Base-by-base conservation (phyloP, 2,888 invertebrate genomes). In the Arge pagana region DNA sequence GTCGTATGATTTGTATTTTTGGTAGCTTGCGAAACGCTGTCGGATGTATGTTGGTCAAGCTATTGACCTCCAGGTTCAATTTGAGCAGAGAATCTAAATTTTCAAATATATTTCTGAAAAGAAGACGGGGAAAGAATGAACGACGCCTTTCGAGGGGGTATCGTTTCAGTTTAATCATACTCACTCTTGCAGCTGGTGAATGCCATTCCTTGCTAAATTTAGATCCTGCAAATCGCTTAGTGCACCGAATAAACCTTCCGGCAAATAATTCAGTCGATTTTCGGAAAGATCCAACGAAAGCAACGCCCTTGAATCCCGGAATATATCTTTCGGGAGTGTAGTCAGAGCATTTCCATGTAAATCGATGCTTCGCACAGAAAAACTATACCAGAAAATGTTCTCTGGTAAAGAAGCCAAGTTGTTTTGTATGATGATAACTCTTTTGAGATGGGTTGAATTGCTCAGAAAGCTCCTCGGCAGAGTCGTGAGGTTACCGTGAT, bases 151-250 rank as follows among this genome's bases (percentile, higher is more conserved):
- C n/a, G n/a, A n/a, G n/a, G n/a, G n/a, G n/a, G n/a, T n/a, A n/a
- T n/a, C n/a, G n/a, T n/a, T n/a, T n/a, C n/a, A n/a, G n/a, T 19
- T 24, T 39, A 7, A 37, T 48, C 35, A 31, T 57, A 78, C 81
- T 79, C 75, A 85, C 84, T 79, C 77, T 54, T 82, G 78, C 56
- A 89, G 82, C 52, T 78, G 79, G 0, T 74, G 74, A 30, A 89
- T 72, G 16, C 77, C 77, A 74, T 93, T 93, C 54, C 83, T 74
- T 26, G 84, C 82, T 43, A 93, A 76, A 67, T 85, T 81, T 7
- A 92, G 73, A 15, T 70, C 78, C 61, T 80, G 78, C 57, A 92
- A 72, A 51, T 82, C 80, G 1, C 73, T 75, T 51, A 85, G 77
- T 11, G 81, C 76, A 3, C 73, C 73, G 67, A 89, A 88, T 41